These are phyloP conservation scores for Cryptus viduatorius DNA, from an alignment of 2,888 invertebrate genomes.

Conservation along the genomic window DNA sequence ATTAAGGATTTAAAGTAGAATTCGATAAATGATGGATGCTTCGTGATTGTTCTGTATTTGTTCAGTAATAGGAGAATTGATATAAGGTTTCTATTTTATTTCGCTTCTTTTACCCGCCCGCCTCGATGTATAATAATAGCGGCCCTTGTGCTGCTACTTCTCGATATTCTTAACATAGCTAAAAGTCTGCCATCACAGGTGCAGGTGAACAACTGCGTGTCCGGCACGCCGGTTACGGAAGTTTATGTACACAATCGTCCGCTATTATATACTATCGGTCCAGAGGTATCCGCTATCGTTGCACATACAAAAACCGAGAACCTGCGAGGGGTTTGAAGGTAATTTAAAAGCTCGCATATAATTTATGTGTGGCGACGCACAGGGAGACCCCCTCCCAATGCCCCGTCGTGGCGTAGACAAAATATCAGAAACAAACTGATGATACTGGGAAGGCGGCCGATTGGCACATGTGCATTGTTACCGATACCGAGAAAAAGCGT, in stretches of 20 bases:
- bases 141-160: background rate
- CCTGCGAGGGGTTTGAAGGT: background rate
- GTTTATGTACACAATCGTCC: background rate
- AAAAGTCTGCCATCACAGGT: slow-evolving; percentile 20
- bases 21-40: slow-evolving; percentile 24
- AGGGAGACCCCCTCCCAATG: slow-evolving; percentile 6
- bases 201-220: background rate
- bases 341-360: background rate
- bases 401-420: slow-evolving; percentile 75
- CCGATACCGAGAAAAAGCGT: slow-evolving; percentile 63
- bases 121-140: background rate
- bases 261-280: background rate
- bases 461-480: slow-evolving; percentile 67
- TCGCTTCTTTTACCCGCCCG: slow-evolving; percentile 1
- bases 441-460: slow-evolving; percentile 74
- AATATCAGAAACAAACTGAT: slow-evolving; percentile 78
- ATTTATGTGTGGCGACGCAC: slow-evolving; percentile 33
- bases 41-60: slow-evolving; percentile 32
- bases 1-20: background rate
- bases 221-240: background rate
- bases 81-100: background rate
- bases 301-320: background rate
- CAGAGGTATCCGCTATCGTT: background rate
- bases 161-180: slow-evolving; percentile 22
- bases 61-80: slow-evolving; percentile 9